A percentile compares a stretch with the other conserved stretches of the same genome.
Evolutionary conservation across 2,797 vertebrate species (phyloP).

Genomic region (Parauchenoglanis ngamensis): DNA sequence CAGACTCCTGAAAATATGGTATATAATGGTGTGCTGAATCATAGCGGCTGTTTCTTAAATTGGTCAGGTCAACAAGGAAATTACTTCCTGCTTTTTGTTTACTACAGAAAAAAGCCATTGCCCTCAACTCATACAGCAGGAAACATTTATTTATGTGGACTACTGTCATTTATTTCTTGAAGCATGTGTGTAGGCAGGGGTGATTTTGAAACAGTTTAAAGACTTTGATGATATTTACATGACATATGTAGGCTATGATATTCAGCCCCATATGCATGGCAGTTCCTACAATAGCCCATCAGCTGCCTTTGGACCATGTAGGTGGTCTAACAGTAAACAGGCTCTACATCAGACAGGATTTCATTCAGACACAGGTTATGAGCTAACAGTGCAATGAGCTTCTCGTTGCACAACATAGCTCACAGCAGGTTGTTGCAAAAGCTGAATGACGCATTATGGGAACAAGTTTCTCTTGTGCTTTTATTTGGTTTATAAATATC

Average conservation of each 20-base stretch:
- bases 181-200: constrained; percentile 4
- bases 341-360: constrained; percentile 51
- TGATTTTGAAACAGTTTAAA: constrained; percentile 34
- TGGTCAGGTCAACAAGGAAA: constrained; percentile 5
- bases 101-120: not conserved
- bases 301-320: constrained; percentile 38
- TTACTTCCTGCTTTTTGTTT: constrained; percentile 25
- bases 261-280: constrained; percentile 34
- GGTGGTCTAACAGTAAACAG: constrained; percentile 46
- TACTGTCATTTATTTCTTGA: constrained; percentile 26
- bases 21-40: not conserved
- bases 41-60: constrained; percentile 17
- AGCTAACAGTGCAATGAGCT: constrained; percentile 22
- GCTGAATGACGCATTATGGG: constrained; percentile 1
- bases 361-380: constrained; percentile 46
- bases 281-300: constrained; percentile 30
- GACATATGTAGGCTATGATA: constrained; percentile 24
- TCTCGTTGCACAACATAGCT: constrained; percentile 35
- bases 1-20: not conserved
- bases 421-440: constrained; percentile 34
- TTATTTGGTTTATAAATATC: constrained; percentile 32
- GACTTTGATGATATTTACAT: constrained; percentile 35
- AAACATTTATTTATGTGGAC: constrained; percentile 14
- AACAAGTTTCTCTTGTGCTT: constrained; percentile 33
- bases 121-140: not conserved